Evolutionary conservation across 2,888 invertebrate species (phyloP), one percentile per base, ranked within the genome.

Genomic region (Eutolmus rufibarbis): DNA sequence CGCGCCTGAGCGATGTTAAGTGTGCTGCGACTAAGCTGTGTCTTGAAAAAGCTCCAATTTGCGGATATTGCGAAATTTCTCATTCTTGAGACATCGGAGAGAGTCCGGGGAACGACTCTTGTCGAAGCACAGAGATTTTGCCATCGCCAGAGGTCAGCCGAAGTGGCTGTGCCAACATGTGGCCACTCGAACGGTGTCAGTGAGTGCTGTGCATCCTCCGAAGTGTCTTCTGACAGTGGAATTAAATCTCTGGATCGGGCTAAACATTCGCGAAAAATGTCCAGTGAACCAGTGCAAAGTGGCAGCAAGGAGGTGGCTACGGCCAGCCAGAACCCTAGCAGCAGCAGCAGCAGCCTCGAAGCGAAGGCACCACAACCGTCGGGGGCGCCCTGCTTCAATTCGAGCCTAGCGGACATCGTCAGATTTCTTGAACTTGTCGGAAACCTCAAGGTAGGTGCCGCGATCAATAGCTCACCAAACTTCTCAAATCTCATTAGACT

Each of bases 391-490:
- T 92, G 92, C 89, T 92, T 92, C 88, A 92, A 90, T 87, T 90
- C 92, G 2, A 91, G 91, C 40, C 89, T 91, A 4, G 90, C 90
- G 43, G 92, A 92, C 88, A 92, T 92, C 86, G 79, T 93, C 19
- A 95, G 96, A 91, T 96, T 96, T 91, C 94, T 96, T 91, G 95
- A 96, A 91, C 92, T 96, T 88, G 94, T 96, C 88, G 96, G 96
- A 14, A 94, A 95, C 90, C 92, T 96, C 19, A 96, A 96, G 94
- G 96, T 96, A 91, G 91, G 90, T 90, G 78, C 86, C 19, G 23
- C n/a, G 40, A 74, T 85, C 51, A 46, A 85, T 74, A 85, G 12
- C 31, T 28, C 74, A 74, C 5, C 19, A 66, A 23, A 28, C 74
- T 74, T 8, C 74, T 23, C 31, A 74, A 85, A 85, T 74, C 74